Evolutionary conservation across 2,113 vertebrate genomes (phyloP), one percentile per base, ranked within the genome.

Genomic region (Pan paniscus): DNA sequence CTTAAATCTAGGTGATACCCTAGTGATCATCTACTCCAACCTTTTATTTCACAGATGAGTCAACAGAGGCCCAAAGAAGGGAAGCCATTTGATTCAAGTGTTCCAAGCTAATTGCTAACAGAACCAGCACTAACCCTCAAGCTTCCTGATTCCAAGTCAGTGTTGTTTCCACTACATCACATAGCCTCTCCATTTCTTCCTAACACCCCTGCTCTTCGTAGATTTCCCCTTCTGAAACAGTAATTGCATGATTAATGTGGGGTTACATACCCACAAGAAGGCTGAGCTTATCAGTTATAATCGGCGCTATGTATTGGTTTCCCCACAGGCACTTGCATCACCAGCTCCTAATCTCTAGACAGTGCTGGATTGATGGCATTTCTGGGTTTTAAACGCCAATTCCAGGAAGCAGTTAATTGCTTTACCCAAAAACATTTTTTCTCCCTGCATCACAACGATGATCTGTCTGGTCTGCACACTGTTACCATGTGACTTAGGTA

Each of bases 21-120:
- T 78, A n/a, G n/a, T 68, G 61, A 73, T 43, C 43, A 59, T 4
- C 10, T n/a, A 57, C 20, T 83, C 61, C 43, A 43, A 50, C 8
- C 50, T 85, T 84, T 90, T 89, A 38, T 86, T 95, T 87, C 76
- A 79, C 57, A 67, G 57, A 46, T 64, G 52, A 93, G 76, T n/a
- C 84, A 94, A 57, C 55, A 20, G 64, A 68, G 61, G 14, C 64
- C 27, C 52, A 35, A 61, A 64, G 20, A 83, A 12, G 20, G 30
- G 40, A 89, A n/a, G 32, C 0, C 9, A 50, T 68, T 84, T 73
- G 86, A 27, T 64, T 40, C 76, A 52, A n/a, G 57, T 30, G 61
- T 75, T 59, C 57, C 17, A 8, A 55, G 72, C 78, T 12, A 40
- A 72, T 8, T 43, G 32, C 67, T 30, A 35, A 23, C 64, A 57